These are phyloP conservation scores for Bryconaethiops microstoma DNA, from an alignment of 2,797 vertebrate species.

Conservation along the genomic window DNA sequence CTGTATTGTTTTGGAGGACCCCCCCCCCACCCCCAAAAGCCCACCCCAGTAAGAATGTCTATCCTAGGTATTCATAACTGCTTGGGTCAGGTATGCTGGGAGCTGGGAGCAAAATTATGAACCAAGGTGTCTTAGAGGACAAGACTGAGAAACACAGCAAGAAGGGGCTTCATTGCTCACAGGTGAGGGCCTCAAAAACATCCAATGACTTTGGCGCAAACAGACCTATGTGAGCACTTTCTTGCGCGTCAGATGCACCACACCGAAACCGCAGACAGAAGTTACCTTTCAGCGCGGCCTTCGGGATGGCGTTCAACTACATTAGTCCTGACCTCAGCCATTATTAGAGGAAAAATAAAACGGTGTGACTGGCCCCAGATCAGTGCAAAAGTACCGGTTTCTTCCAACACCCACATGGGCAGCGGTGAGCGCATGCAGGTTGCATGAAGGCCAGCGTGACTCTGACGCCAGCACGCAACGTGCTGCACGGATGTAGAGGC, in stretches of 20 bases:
- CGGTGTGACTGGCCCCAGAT: conserved; percentile 31
- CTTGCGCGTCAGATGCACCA: conserved; percentile 67
- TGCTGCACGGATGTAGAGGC: not conserved
- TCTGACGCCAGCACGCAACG: not conserved
- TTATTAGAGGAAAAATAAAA: not conserved
- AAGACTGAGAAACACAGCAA: too few relatives aligned
- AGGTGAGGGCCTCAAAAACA: conserved; percentile 60
- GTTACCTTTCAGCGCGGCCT: conserved; percentile 22
- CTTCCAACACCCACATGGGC: conserved; percentile 42
- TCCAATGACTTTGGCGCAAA: conserved; percentile 46
- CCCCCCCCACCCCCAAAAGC: too few relatives aligned
- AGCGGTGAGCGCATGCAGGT: conserved; percentile 1
- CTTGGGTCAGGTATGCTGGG: too few relatives aligned
- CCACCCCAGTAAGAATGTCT: too few relatives aligned
- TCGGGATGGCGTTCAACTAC: not conserved
- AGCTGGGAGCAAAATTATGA: too few relatives aligned
- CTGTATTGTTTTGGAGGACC: too few relatives aligned
- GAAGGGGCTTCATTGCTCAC: conserved; percentile 47
- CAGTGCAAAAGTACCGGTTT: conserved; percentile 33
- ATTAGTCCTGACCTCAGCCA: conserved; percentile 24
- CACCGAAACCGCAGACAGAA: conserved; percentile 33
- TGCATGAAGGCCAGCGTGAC: not conserved
- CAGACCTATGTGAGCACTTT: conserved; percentile 59
- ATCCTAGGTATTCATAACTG: too few relatives aligned
- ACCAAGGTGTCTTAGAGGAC: too few relatives aligned